Base-by-base conservation (phyloP, 2,888 invertebrate species). In the Apodemia mormo region DNA sequence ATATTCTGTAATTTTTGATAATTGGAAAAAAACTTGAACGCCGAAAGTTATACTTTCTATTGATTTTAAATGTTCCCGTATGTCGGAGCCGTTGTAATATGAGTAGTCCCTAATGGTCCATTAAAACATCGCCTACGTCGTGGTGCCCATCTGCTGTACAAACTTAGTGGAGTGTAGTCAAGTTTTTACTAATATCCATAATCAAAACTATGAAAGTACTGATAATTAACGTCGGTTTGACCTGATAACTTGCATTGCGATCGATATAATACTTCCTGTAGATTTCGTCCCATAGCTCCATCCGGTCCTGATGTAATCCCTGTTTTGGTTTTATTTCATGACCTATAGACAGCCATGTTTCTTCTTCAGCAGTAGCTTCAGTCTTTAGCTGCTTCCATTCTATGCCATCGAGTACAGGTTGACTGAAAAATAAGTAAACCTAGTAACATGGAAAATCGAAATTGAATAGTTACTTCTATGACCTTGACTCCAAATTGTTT, bases 191-290 rank as follows among this genome's bases (percentile, higher is more conserved):
- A n/a, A 56, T 30, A 65, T 71, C 67, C 29, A 65, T 40, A 33
- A 70, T 43, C 49, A 66, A 69, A 37, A 71, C 65, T 22, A 56
- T 66, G 64, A 68, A 67, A 8, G 68, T 45, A 67, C 74, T 67
- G 40, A 68, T 68, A 56, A 66, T 75, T 52, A 68, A 65, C 30
- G 66, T 68, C 8, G 70, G 74, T 49, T 76, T 75, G 1, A 75
- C 43, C 6, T 45, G 43, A 8, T 64, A 54, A 1, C 74, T 76
- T 0, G 69, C 10, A 73, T 77, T 88, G 37, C 70, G 77, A 9
- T 90, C 90, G 56, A 90, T 77, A 72, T 84, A 91, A 77, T 89
- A 78, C 1, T 82, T 73, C n/a, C 81, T 68, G 76, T 90, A 90
- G 22, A 91, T 80, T 3, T 83, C 79, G 1, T 83, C 83, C 90